Evolutionary conservation across 2,797 vertebrate species (phyloP).

Genomic region (Cyclura pinguis): DNA sequence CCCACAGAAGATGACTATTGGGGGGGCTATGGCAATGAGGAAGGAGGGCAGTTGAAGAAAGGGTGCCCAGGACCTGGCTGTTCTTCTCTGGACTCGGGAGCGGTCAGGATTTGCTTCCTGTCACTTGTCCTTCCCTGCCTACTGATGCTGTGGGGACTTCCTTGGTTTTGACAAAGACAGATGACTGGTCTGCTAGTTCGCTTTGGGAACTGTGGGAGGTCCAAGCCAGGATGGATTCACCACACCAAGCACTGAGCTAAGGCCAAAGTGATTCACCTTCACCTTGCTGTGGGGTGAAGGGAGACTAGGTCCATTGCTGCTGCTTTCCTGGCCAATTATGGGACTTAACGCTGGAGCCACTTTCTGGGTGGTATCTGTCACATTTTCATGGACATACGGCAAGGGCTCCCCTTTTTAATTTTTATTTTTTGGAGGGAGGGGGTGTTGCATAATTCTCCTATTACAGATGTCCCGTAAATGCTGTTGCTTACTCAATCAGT

Average conservation of each 20-base stretch:
- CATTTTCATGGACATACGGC: constrained; percentile 18
- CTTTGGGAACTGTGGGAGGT: constrained; percentile 19
- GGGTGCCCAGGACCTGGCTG: constrained; percentile 68
- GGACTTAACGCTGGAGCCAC: constrained; percentile 34
- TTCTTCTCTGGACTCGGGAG: constrained; percentile 67
- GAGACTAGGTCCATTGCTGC: constrained; percentile 26
- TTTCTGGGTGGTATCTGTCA: constrained; percentile 40
- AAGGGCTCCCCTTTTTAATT: constrained; percentile 17
- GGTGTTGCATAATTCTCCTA: background rate
- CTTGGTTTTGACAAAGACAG: constrained; percentile 64
- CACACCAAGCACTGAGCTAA: constrained; percentile 16
- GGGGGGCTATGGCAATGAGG: constrained; percentile 89
- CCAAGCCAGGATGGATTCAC: constrained; percentile 9
- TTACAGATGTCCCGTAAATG: constrained; percentile 14
- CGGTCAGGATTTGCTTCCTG: constrained; percentile 43
- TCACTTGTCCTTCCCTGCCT: constrained; percentile 59
- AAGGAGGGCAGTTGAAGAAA: constrained; percentile 74
- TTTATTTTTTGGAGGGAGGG: constrained; percentile 10
- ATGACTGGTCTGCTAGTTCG: background rate
- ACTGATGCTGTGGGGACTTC: constrained; percentile 59
- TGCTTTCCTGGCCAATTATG: constrained; percentile 30
- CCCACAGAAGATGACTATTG: constrained; percentile 88
- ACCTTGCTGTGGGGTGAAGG: constrained; percentile 11
- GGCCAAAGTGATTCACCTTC: constrained; percentile 36
- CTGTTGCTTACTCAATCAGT: constrained; percentile 6